These are phyloP conservation scores for Oncorhynchus clarkii DNA, from an alignment of 2,113 vertebrate genomes.

Conservation along the genomic window DNA sequence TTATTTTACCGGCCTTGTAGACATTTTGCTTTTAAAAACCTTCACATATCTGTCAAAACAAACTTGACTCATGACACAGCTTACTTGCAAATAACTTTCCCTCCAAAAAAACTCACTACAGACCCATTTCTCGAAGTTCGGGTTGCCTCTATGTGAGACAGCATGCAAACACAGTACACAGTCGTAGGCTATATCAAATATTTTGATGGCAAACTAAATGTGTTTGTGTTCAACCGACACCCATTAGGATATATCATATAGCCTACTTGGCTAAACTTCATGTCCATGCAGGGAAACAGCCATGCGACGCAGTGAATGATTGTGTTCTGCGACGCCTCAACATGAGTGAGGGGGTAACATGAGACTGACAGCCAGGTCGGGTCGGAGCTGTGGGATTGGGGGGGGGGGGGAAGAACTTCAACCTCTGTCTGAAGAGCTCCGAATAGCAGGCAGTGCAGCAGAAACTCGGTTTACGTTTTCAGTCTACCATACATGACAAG, in stretches of 20 bases:
- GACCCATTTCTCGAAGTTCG: too few relatives aligned
- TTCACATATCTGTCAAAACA: neutral
- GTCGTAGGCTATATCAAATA: conserved; percentile 10
- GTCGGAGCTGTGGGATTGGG: conserved; percentile 29
- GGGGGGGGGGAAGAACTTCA: conserved; percentile 20
- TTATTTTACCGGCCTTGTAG: neutral
- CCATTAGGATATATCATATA: conserved; percentile 11
- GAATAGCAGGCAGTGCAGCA: conserved; percentile 44
- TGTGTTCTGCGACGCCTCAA: conserved; percentile 34
- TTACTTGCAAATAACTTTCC: too few relatives aligned
- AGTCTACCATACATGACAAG: too few relatives aligned
- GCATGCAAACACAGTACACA: too few relatives aligned
- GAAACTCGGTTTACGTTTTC: neutral
- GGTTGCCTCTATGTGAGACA: too few relatives aligned
- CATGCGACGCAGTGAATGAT: neutral
- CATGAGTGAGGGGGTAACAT: conserved; percentile 47
- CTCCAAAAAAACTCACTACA: too few relatives aligned
- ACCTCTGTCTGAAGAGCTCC: conserved; percentile 28
- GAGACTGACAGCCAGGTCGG: conserved; percentile 29
- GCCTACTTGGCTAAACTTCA: conserved; percentile 15
- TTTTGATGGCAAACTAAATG: conserved; percentile 20
- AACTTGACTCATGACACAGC: too few relatives aligned
- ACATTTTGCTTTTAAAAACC: neutral
- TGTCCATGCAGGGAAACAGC: neutral
- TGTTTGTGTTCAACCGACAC: conserved; percentile 14